Evolutionary conservation across 2,888 invertebrate species (phyloP).

Genomic region (Pteria penguin): DNA sequence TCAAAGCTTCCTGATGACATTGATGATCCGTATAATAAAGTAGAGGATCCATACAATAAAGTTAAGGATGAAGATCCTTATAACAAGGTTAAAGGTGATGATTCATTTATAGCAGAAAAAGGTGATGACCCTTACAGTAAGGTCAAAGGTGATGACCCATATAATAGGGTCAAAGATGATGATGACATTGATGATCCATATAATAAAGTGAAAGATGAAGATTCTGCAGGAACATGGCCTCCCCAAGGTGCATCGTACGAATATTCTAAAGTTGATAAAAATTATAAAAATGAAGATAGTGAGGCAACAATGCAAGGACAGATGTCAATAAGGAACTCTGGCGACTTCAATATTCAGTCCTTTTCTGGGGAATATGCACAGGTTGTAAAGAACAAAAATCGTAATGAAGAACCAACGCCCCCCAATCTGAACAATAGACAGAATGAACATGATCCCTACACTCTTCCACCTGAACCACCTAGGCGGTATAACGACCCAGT

Average conservation of each 20-base stretch:
- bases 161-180: slow-evolving; percentile 48
- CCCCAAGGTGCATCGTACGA: slow-evolving; percentile 1
- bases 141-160: slow-evolving; percentile 47
- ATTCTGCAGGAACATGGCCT: not conserved
- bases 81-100: slow-evolving; percentile 41
- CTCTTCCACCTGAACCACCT: slow-evolving; percentile 39
- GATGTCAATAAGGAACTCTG: not conserved
- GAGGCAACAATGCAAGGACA: not conserved
- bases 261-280: slow-evolving; percentile 36
- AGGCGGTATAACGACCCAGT: slow-evolving; percentile 26
- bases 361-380: slow-evolving; percentile 55
- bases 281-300: slow-evolving; percentile 9
- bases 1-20: slow-evolving; percentile 24
- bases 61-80: slow-evolving; percentile 52
- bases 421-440: not conserved
- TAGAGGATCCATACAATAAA: slow-evolving; percentile 52
- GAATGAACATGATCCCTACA: slow-evolving; percentile 21
- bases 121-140: slow-evolving; percentile 38
- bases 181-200: slow-evolving; percentile 51
- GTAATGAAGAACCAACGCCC: not conserved
- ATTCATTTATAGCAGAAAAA: slow-evolving; percentile 47
- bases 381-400: slow-evolving; percentile 52
- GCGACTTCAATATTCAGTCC: slow-evolving; percentile 26
- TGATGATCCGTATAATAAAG: slow-evolving; percentile 57
- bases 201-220: slow-evolving; percentile 41